phyloP scores from a whole-genome alignment of 2,113 vertebrate genomes.

The Chlamydotis undulata region DNA sequence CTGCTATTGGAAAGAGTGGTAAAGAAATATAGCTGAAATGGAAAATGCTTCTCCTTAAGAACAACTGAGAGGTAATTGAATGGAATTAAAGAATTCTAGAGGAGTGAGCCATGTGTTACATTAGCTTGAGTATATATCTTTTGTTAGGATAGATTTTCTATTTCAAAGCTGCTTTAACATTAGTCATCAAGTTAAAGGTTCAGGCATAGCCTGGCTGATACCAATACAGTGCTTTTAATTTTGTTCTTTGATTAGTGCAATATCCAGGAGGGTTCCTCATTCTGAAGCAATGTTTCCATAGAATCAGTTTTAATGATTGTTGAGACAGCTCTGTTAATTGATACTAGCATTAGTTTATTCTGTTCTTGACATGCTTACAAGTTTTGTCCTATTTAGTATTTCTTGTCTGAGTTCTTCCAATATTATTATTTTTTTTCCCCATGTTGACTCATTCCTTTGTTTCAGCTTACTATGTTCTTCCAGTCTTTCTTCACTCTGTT shows the following conservation, averaged over 20 bases:
- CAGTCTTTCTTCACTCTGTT: not conserved
- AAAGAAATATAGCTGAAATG: not conserved
- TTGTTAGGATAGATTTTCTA: not conserved
- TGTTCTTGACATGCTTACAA: not conserved
- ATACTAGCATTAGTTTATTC: not conserved
- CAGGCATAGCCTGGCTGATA: not conserved
- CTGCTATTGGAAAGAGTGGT: not conserved
- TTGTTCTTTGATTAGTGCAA: not conserved
- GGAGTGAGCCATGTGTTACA: not conserved
- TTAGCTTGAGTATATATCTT: not conserved
- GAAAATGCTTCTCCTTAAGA: not conserved
- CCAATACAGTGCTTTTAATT: not conserved
- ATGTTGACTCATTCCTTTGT: not conserved
- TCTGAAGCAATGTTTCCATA: not conserved
- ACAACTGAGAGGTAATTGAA: not conserved
- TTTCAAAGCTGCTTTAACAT: not conserved
- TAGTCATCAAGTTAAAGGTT: not conserved
- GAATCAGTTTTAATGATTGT: not conserved
- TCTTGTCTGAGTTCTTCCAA: not conserved
- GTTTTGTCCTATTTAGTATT: not conserved
- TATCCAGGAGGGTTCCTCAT: not conserved
- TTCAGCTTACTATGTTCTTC: not conserved
- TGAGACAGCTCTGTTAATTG: not conserved
- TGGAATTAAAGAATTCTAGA: not conserved
- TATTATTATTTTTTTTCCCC: not conserved